phyloP scores from a whole-genome alignment of 2,113 vertebrate species.

The Myotis davidii region DNA sequence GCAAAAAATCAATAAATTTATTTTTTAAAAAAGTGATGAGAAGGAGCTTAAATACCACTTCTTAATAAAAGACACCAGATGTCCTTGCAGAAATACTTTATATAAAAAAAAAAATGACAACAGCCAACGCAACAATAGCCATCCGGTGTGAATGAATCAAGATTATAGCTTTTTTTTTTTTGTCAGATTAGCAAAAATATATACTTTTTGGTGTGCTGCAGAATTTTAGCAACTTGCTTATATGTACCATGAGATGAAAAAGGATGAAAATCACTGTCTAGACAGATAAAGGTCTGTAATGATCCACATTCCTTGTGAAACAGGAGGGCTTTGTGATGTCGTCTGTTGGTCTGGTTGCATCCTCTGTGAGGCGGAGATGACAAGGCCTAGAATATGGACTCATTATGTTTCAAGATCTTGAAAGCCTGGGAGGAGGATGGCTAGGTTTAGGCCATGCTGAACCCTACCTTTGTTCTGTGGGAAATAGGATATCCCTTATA shows the following conservation, averaged over 20 bases:
- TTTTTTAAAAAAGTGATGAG: no score
- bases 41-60: no score
- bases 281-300: background rate
- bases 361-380: conserved; percentile 66
- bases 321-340: conserved; percentile 72
- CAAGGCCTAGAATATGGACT: conserved; percentile 42
- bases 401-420: conserved; percentile 35
- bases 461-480: conserved; percentile 46
- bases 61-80: no score
- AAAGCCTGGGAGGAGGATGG: conserved; percentile 43
- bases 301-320: background rate
- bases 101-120: background rate
- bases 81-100: no score
- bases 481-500: conserved; percentile 52
- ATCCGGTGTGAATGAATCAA: background rate
- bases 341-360: background rate
- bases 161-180: background rate
- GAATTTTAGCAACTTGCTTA: background rate
- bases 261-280: background rate
- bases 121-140: background rate
- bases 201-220: background rate
- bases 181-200: background rate
- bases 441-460: conserved; percentile 64
- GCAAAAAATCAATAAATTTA: no score
- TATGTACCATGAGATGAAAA: background rate